Conservation (phyloP, 2,797 vertebrate genomes). For the Danionella dracula region DNA sequence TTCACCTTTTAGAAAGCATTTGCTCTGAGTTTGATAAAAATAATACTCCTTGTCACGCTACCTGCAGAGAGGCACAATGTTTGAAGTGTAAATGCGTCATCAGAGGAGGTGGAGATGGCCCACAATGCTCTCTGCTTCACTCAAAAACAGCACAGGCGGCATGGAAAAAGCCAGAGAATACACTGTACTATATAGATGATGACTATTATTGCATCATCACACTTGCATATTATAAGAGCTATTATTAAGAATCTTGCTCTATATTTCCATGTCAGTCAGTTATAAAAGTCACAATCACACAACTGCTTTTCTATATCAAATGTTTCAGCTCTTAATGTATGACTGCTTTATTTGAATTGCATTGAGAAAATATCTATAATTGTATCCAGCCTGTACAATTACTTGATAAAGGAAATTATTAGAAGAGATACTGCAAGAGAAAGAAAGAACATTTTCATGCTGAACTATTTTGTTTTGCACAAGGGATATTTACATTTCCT, state of each 20-base stretch:
- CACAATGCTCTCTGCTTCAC: slow-evolving; percentile 24
- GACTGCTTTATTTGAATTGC: slow-evolving; percentile 11
- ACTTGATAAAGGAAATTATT: slow-evolving; percentile 4
- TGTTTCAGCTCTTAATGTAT: neutral
- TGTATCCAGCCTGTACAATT: neutral
- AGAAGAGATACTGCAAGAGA: slow-evolving; percentile 1
- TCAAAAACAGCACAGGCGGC: slow-evolving; percentile 10
- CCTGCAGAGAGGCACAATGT: slow-evolving; percentile 36
- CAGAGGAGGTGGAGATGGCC: slow-evolving; percentile 10
- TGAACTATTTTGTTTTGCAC: slow-evolving; percentile 28
- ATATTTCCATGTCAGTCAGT: neutral
- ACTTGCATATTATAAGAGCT: neutral
- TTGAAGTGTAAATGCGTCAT: slow-evolving; percentile 37
- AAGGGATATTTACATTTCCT: slow-evolving; percentile 15
- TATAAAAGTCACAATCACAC: neutral
- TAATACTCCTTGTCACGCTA: slow-evolving; percentile 13
- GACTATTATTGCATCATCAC: neutral
- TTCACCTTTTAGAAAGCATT: slow-evolving; percentile 8
- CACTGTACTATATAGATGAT: neutral
- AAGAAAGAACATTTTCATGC: slow-evolving; percentile 37
- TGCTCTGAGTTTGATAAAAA: slow-evolving; percentile 28
- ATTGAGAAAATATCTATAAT: neutral
- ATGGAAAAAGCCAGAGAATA: slow-evolving; percentile 1
- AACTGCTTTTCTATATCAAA: neutral
- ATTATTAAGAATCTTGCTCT: neutral